Evolutionary conservation across 2,888 invertebrate genomes (phyloP), one percentile per base, ranked within the genome.

Genomic region (Peribatodes rhomboidaria): DNA sequence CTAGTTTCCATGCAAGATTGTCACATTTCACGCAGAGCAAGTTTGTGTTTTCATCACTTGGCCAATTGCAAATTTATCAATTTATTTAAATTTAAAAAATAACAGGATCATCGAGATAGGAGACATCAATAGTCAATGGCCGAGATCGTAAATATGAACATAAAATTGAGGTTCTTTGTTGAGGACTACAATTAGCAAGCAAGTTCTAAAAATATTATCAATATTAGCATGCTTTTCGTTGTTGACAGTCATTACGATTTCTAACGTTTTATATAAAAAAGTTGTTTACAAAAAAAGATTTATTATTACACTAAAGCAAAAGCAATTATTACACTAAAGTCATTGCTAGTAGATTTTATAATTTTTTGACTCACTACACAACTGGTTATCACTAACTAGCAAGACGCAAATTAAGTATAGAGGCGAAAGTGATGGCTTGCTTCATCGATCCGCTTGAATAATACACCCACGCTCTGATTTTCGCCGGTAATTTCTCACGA

Each of bases 391-490:
- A 39, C 14, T 39, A n/a, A 14, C 13, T 2, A 1, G 14, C 2
- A 39, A 7, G 3, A 2, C 35, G 11, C 6, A 37, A 20, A 11
- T 3, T 20, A 11, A 22, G 2, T 18, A 74, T 73, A 72, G 55
- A 72, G 75, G 87, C 85, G 89, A 92, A 91, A 91, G 90, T 89
- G 82, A 84, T 89, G 75, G 76, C 78, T 90, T 89, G 88, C 90
- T 75, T 86, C 88, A 91, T 86, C 85, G 84, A 87, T 85, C 77
- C 69, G 81, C 87, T 76, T 80, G 84, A 84, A 86, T 87, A 88
- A 88, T 84, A 85, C 83, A 88, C 91, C 90, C 92, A 92, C 92
- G 92, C 81, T 91, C 91, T 75, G 85, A 87, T 90, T 91, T 88
- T 85, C 78, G 82, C 79, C 65, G 74, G 67, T 75, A 84, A 84